Base-by-base conservation (phyloP, 2,888 invertebrate species). In the Platycheirus rosarum region DNA sequence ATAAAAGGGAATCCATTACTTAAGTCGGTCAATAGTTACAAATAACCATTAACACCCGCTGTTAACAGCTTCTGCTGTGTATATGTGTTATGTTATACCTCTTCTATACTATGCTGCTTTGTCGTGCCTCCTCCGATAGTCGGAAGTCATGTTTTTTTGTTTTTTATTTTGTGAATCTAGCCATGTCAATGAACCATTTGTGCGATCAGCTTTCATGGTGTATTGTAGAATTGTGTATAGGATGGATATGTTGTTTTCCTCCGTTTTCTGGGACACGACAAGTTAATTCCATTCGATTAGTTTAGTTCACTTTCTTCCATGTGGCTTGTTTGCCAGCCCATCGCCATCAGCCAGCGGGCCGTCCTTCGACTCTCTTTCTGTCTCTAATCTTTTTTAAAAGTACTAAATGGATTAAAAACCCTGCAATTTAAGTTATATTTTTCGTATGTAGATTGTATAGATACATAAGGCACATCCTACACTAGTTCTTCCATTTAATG, bases 281-380 rank as follows among this genome's bases (percentile, higher is more conserved):
- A 82, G 71, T 82, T 82, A 82, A 82, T 82, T 73, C 82, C 77
- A 73, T 76, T 82, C 82, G 82, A 82, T 77, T 63, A 76, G 77
- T 82, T 77, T 57, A 70, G 77, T 82, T 82, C 55, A 68, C 57
- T 57, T 82, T 71, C 76, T 63, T 82, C 82, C 26, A 18, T 70
- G 80, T 60, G 66, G 70, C 29, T 60, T 60, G 60, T 44, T 44
- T 60, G 42, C 44, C 32, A 20, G 40, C 42, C 26, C 42, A 42
- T 57, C 23, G 11, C 40, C 23, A 23, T 13, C 14, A 8, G 18
- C n/a, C 35, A 26, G n/a, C 37, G 35, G 14, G 16, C 5, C 35
- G 14, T 23, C 11, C 46, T 65, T 26, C 40, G 29, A 16, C 32
- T 16, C 14, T 14, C 32, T n/a, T 1, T 9, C 40, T 35, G 13